Evolutionary conservation across 2,113 vertebrate genomes (phyloP).

Genomic region (Falco punctatus): DNA sequence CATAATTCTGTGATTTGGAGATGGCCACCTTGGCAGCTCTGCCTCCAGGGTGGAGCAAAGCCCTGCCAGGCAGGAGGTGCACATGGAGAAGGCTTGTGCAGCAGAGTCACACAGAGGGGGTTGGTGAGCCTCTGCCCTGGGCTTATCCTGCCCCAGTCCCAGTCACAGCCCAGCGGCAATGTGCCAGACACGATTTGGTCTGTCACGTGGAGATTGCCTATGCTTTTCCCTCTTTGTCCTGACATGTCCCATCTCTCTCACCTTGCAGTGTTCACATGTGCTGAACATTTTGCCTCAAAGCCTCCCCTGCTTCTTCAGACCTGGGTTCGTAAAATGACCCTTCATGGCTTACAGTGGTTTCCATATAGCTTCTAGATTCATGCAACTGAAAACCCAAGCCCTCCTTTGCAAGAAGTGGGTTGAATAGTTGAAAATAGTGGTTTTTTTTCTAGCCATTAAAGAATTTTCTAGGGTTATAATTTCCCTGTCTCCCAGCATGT

Average conservation of each 20-base stretch:
- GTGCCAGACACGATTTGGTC: background rate
- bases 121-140: background rate
- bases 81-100: background rate
- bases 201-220: background rate
- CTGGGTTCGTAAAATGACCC: background rate
- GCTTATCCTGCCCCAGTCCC: background rate
- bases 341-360: background rate
- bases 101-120: background rate
- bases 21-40: background rate
- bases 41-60: background rate
- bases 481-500: background rate
- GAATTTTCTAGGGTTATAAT: background rate
- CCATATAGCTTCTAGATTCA: background rate
- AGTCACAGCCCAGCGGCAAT: accelerated
- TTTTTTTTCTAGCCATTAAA: background rate
- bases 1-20: background rate
- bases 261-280: accelerated
- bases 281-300: background rate
- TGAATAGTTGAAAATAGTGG: background rate
- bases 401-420: background rate
- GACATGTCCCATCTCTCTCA: background rate
- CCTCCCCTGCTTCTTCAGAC: background rate
- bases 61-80: background rate
- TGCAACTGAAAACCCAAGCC: background rate
- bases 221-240: background rate